phyloP scores from a whole-genome alignment of 1,140 invertebrate species.

The Goniozus legneri region DNA sequence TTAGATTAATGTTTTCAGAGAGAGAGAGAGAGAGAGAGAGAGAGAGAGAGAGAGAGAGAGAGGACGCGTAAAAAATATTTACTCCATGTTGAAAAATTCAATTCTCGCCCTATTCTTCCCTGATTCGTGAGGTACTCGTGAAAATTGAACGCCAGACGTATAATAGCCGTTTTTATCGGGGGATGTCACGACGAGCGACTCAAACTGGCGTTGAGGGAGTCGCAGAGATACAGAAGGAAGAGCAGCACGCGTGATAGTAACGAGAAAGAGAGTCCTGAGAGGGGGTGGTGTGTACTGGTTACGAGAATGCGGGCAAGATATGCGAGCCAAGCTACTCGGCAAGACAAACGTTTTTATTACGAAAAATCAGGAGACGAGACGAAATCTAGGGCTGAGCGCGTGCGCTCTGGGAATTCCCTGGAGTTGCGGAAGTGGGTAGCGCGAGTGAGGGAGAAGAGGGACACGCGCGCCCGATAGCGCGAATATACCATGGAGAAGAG shows the following conservation, averaged over 20 bases:
- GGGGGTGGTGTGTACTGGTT: background rate
- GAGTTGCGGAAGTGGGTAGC: constrained; percentile 2
- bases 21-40: background rate
- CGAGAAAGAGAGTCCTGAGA: background rate
- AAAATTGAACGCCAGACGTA: no score
- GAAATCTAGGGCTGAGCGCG: constrained; percentile 32
- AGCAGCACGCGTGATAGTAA: background rate
- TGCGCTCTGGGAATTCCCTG: constrained; percentile 13
- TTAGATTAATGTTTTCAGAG: no score
- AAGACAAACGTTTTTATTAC: constrained; percentile 45
- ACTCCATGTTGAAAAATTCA: no score
- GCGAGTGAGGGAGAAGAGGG: background rate
- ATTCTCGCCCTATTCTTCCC: no score
- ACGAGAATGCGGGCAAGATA: constrained; percentile 18
- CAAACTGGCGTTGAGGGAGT: no score
- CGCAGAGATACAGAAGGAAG: no score
- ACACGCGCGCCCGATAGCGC: background rate
- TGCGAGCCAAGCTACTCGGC: constrained; percentile 24
- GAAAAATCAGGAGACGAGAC: constrained; percentile 38
- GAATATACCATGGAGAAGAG: no score
- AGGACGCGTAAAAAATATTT: background rate
- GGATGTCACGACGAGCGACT: background rate
- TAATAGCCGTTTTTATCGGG: background rate
- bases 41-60: background rate
- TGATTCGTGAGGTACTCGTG: no score